phyloP scores from a whole-genome alignment of 2,888 invertebrate genomes.

The Koerneria pararmatus region DNA sequence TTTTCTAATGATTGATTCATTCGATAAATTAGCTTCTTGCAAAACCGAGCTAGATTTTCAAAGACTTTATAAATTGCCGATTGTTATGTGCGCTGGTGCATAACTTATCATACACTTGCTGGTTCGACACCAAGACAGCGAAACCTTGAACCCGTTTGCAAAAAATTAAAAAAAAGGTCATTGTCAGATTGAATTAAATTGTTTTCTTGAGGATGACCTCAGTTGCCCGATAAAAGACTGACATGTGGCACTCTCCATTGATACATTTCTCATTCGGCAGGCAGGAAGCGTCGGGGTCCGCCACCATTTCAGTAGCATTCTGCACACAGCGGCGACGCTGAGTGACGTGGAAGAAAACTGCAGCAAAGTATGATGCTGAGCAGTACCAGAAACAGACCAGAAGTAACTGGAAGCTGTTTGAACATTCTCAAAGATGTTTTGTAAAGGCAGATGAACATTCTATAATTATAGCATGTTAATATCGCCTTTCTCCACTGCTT shows the following conservation, averaged over 20 bases:
- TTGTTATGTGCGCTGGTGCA: no score
- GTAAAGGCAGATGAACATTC: neutral
- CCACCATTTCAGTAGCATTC: slow-evolving; percentile 32
- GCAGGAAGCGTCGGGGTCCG: slow-evolving; percentile 53
- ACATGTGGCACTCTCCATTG: slow-evolving; percentile 53
- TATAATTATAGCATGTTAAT: no score
- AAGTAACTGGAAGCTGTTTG: neutral
- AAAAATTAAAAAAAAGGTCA: neutral
- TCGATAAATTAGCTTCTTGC: no score
- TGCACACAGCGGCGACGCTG: slow-evolving; percentile 39
- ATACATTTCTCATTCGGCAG: slow-evolving; percentile 57
- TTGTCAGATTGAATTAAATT: no score
- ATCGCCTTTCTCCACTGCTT: no score
- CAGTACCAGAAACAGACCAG: neutral
- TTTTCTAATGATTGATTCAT: no score
- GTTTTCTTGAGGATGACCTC: neutral
- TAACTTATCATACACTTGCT: no score
- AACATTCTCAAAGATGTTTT: neutral
- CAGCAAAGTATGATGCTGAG: no score
- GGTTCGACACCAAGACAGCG: no score
- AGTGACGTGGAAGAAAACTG: slow-evolving; percentile 57
- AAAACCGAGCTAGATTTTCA: no score
- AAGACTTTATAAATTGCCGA: no score
- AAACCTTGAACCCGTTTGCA: no score
- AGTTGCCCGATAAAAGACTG: slow-evolving; percentile 11